Percentiles rank a stretch among this genome's conserved stretches.
Conservation (phyloP, 2,113 vertebrate species). For the Pantherophis guttatus region DNA sequence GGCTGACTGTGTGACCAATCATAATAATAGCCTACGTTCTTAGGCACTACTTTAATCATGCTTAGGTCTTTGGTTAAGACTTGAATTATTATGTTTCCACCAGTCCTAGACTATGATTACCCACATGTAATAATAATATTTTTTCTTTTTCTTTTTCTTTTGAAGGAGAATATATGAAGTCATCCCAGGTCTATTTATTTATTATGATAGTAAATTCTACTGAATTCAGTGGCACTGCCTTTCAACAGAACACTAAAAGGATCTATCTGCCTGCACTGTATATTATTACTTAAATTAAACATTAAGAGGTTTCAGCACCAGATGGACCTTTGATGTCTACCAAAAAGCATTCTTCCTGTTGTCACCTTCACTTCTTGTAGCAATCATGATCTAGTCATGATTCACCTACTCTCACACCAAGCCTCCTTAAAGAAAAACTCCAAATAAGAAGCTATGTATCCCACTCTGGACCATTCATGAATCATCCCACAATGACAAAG, state of each 20-base stretch:
- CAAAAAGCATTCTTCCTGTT: not conserved
- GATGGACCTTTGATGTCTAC: not conserved
- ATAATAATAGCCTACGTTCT: too few species aligned
- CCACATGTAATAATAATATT: not conserved
- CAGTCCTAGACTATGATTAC: too few species aligned
- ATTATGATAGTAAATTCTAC: not conserved
- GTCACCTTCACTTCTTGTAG: not conserved
- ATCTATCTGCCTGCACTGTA: too few species aligned
- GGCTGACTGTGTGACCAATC: not conserved
- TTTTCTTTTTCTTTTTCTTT: too few species aligned
- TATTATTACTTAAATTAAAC: not conserved
- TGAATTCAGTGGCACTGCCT: not conserved
- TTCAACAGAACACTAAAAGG: not conserved
- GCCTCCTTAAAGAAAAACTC: not conserved
- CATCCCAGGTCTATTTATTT: not conserved
- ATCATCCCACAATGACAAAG: not conserved
- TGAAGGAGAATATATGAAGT: not conserved
- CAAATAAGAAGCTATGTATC: not conserved
- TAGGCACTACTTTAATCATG: too few species aligned
- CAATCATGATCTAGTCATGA: not conserved
- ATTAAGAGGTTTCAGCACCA: not conserved
- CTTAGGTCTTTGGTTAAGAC: too few species aligned
- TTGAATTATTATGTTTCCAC: too few species aligned
- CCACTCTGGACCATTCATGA: not conserved
- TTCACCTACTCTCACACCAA: not conserved